Conservation (phyloP, 92 coral and sea anemone species). For the Parazoanthus atlanticus region DNA sequence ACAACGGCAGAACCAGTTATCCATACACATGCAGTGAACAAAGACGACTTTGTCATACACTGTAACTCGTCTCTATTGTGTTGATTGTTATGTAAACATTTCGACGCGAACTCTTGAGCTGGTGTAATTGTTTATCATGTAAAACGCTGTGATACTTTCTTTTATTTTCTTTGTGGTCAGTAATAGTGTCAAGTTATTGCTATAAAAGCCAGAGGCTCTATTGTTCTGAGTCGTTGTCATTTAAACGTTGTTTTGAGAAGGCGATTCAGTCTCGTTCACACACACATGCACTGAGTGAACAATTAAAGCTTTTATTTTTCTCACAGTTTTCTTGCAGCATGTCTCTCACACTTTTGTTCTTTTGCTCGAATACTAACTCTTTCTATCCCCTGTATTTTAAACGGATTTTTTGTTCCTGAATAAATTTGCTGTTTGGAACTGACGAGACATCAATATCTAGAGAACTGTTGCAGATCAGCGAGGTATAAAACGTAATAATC, state of each 20-base stretch:
- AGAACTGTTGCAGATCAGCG: neutral
- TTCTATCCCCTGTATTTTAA: neutral
- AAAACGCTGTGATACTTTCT: neutral
- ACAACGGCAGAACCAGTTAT: neutral
- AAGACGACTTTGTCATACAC: neutral
- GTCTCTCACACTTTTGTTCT: neutral
- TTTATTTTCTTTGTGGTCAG: neutral
- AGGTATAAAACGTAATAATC: no score
- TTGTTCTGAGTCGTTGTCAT: neutral
- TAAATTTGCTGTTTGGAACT: no score
- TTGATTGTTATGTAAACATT: constrained; percentile 19
- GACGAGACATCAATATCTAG: neutral
- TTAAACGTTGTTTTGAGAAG: neutral
- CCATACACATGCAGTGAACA: constrained; percentile 2
- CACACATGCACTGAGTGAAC: neutral
- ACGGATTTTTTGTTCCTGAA: no score
- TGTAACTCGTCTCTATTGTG: neutral
- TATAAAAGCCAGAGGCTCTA: neutral
- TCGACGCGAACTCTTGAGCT: constrained; percentile 1
- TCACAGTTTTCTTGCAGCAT: neutral
- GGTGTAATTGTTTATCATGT: neutral
- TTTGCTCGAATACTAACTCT: no score
- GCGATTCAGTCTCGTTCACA: constrained; percentile 1
- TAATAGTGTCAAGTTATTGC: neutral
- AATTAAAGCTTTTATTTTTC: neutral